phyloP scores from a whole-genome alignment of 92 coral and sea anemone genomes.

The Plumapathes pennacea region DNA sequence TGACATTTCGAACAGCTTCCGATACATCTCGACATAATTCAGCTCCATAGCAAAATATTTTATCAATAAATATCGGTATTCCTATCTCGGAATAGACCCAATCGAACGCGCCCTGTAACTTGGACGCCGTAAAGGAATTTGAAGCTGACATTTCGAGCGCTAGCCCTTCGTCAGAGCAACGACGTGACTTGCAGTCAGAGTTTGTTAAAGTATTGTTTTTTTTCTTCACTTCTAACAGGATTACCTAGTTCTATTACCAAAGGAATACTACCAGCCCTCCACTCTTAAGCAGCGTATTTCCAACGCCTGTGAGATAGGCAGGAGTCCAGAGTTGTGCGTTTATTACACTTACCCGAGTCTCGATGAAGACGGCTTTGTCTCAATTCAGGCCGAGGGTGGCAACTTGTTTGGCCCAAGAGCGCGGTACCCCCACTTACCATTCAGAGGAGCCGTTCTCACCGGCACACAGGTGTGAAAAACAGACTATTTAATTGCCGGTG shows the following conservation, averaged over 20 bases:
- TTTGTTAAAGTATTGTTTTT: not conserved
- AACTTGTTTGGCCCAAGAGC: conserved; percentile 42
- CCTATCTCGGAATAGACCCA: not conserved
- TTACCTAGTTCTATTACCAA: conserved; percentile 84
- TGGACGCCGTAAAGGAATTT: no score
- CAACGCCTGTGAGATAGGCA: conserved; percentile 67
- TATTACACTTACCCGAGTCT: conserved; percentile 63
- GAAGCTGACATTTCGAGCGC: no score
- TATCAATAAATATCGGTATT: no score
- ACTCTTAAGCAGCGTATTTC: conserved; percentile 55
- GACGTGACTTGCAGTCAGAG: not conserved
- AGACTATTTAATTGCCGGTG: no score
- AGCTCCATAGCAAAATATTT: no score
- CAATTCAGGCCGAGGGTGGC: conserved; percentile 67
- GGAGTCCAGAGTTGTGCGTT: conserved; percentile 49
- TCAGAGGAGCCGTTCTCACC: conserved; percentile 12
- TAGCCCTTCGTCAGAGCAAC: no score
- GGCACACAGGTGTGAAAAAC: no score
- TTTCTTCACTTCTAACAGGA: conserved; percentile 45
- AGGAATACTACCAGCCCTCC: conserved; percentile 81
- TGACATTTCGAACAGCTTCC: no score
- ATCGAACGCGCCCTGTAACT: not conserved
- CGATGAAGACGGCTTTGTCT: conserved; percentile 31
- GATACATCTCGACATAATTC: no score
- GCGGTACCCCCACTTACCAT: conserved; percentile 22